Evolutionary conservation across 2,888 invertebrate species (phyloP), one percentile per base, ranked within the genome.

Genomic region (Cosmia trapezina): DNA sequence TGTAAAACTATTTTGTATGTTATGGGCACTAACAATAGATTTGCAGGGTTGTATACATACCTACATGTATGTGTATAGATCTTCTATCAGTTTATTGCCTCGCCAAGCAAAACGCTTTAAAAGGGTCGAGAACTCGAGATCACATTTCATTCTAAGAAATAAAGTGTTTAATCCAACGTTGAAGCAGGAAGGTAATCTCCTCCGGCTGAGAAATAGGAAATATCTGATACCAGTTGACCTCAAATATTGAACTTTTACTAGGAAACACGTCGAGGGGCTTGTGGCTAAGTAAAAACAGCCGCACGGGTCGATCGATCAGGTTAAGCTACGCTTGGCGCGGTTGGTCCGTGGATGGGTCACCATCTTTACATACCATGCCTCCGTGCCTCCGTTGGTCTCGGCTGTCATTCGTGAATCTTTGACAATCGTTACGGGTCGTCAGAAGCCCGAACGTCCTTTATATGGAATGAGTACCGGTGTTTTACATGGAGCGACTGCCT

Each of bases 221-320:
- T 72, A 53, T 73, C 73, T 73, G 56, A 70, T 71, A 74, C 72
- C 33, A 41, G 84, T 79, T 80, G 84, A 84, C 83, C 83, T 83
- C 70, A 84, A 74, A 79, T 68, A 68, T 69, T 64, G 22, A 57
- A 66, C 82, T 79, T 79, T 72, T 79, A n/a, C n/a, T n/a, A n/a
- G n/a, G n/a, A n/a, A n/a, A n/a, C n/a, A n/a, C n/a, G n/a, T n/a
- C n/a, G n/a, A n/a, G n/a, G n/a, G n/a, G n/a, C n/a, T n/a, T n/a
- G n/a, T n/a, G n/a, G n/a, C n/a, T n/a, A n/a, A n/a, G n/a, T n/a
- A n/a, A n/a, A n/a, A n/a, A n/a, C n/a, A n/a, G n/a, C n/a, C n/a
- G n/a, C n/a, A n/a, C n/a, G n/a, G n/a, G n/a, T n/a, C n/a, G n/a
- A n/a, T n/a, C n/a, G n/a, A n/a, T n/a, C n/a, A n/a, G n/a, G n/a